Evolutionary conservation across 2,797 vertebrate genomes (phyloP), one percentile per base, ranked within the genome.

Genomic region (Ptychadena robeensis): DNA sequence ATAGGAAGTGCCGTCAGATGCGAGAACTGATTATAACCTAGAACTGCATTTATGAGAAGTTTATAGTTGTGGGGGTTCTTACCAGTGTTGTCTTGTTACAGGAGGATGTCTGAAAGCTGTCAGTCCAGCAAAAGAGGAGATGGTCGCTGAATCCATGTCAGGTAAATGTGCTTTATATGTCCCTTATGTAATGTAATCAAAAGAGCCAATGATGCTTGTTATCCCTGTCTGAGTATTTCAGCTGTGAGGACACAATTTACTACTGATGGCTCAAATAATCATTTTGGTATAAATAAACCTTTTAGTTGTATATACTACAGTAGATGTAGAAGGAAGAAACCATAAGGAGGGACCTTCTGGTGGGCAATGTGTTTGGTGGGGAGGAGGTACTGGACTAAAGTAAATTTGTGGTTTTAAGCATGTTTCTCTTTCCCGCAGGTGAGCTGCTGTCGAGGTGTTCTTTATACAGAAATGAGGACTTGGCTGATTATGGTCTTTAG

Each of bases 1-100:
- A 84, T 84, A 84, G 82, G 82, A 84, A 84, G 82, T 84, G 82
- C 82, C 82, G 82, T 80, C 82, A 32, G 82, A 80, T 84, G 82
- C 76, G 82, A 84, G 8, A 84, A 80, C 82, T 84, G 82, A 79
- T 44, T 76, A 79, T 1, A 25, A 27, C 14, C 9, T 80, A 69
- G n/a, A n/a, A n/a, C 76, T 79, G 48, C 44, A 69, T 66, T 84
- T 70, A 84, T 22, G n/a, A 14, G 12, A 48, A 2, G 34, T 27
- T 11, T 22, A 0, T 1, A 7, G 22, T 31, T 0, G 9, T 12
- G 0, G 22, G 3, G 31, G 40, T 0, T 4, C 27, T 48, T 53
- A 73, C 27, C 14, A 73, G 28, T 32, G 1, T 3, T 1, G 18
- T 30, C 7, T 15, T 73, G 7, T 53, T 73, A 2, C 27, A 28